A percentile compares a stretch with the other conserved stretches of the same genome.
phyloP scores from a whole-genome alignment of 2,888 invertebrate species.

The Charanyca ferruginea region DNA sequence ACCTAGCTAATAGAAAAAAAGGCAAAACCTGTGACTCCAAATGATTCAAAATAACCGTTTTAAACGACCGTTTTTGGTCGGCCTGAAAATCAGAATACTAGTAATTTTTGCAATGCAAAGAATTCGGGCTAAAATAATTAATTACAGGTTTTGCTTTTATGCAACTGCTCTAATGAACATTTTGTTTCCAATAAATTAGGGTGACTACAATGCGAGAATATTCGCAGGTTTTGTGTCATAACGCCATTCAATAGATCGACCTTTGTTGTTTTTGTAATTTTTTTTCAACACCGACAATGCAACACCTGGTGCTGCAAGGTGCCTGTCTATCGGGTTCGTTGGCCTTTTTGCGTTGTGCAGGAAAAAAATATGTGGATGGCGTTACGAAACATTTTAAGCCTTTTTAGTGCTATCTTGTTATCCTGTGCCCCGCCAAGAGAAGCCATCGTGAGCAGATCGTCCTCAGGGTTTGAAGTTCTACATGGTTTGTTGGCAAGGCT shows the following conservation, averaged over 20 bases:
- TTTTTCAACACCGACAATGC: slow-evolving; percentile 65
- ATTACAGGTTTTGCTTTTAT: slow-evolving; percentile 53
- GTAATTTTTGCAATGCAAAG: not conserved
- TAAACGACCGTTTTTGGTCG: not conserved
- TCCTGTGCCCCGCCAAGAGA: slow-evolving; percentile 80
- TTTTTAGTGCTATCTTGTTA: slow-evolving; percentile 70
- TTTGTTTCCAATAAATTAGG: slow-evolving; percentile 59
- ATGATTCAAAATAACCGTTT: slow-evolving; percentile 21
- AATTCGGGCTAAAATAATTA: slow-evolving; percentile 9
- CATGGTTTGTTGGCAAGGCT: slow-evolving; percentile 87
- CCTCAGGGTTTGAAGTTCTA: slow-evolving; percentile 85
- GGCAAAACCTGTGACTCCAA: slow-evolving; percentile 47
- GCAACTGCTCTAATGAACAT: slow-evolving; percentile 40
- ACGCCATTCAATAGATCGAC: slow-evolving; percentile 71
- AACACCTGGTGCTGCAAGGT: slow-evolving; percentile 67
- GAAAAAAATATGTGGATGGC: slow-evolving; percentile 70
- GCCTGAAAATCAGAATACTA: not conserved
- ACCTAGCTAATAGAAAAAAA: slow-evolving; percentile 41
- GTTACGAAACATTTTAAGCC: slow-evolving; percentile 73
- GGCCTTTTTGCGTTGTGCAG: slow-evolving; percentile 62
- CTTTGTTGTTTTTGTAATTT: slow-evolving; percentile 67
- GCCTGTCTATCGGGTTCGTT: slow-evolving; percentile 68
- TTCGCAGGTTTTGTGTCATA: slow-evolving; percentile 69
- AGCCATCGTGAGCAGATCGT: slow-evolving; percentile 80
- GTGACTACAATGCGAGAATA: slow-evolving; percentile 54